These are phyloP conservation scores for Plutomurus gul DNA, from an alignment of 1,140 invertebrate genomes.

Conservation along the genomic window DNA sequence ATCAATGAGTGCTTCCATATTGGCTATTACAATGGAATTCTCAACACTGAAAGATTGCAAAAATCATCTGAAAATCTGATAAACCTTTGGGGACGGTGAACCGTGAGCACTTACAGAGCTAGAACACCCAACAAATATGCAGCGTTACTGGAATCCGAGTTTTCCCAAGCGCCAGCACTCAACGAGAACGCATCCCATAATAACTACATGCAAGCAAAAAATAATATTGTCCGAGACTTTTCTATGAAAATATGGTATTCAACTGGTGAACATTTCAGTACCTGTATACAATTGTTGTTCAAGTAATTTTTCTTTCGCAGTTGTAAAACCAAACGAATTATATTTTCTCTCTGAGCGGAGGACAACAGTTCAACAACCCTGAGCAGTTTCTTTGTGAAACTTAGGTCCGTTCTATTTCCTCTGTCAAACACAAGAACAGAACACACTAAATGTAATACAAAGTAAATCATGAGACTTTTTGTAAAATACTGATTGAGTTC, in stretches of 20 bases:
- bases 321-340: constrained; percentile 5
- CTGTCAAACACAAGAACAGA: not conserved
- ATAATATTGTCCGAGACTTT: no score
- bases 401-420: not conserved
- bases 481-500: not conserved
- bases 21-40: constrained; percentile 29
- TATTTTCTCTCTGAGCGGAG: constrained; percentile 12
- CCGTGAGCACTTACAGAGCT: constrained; percentile 2
- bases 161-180: constrained; percentile 12
- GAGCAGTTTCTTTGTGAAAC: not conserved
- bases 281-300: not conserved
- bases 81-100: no score
- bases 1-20: constrained; percentile 28
- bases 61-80: no score
- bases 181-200: constrained; percentile 44
- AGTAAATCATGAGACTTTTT: not conserved
- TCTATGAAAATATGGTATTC: no score
- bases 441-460: not conserved
- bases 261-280: no score
- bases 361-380: constrained; percentile 8
- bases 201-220: not conserved
- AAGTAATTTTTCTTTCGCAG: constrained; percentile 2
- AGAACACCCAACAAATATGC: constrained; percentile 19
- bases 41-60: constrained; percentile 12
- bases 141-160: constrained; percentile 30